Base-by-base conservation (phyloP, 2,113 vertebrate genomes). In the Datnioides undecimradiatus region DNA sequence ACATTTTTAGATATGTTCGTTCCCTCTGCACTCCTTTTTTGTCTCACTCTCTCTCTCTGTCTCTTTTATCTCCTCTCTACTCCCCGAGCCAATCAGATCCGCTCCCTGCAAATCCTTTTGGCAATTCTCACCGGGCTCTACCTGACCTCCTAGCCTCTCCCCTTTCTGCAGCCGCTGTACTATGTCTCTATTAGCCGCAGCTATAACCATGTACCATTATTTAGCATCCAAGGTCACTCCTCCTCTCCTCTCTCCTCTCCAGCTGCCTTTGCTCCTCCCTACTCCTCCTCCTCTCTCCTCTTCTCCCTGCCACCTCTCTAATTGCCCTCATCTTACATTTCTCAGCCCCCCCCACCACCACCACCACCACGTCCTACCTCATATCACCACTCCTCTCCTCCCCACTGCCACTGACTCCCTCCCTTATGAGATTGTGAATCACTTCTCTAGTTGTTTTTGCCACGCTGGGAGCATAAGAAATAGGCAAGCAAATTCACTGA, bases 141-240 rank as follows among this genome's bases (percentile, higher is more conserved):
- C 46, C 65, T 83, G 74, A 85, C 82, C 87, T 72, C 74, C 62
- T 25, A 34, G 71, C 62, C 75, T 73, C 71, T 73, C 63, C 63
- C 19, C 46, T 62, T 62, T 79, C 78, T 13, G 2, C 64, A 33
- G 31, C 66, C 63, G 62, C 48, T 75, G 62, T 62, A 48, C 79
- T 87, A 64, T 21, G 67, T 91, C 83, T 92, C 81, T 83, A 90
- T 93, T 91, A 92, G 85, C 78, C 76, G 25, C 55, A 57, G 84
- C 80, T 82, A 73, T 87, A 87, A 85, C 83, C 70, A n/a, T 54
- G 72, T 81, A 73, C 84, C 76, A 62, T 74, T 85, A 85, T 89
- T 86, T 79, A 88, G 76, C 84, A 73, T 62, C 85, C 85, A 91
- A 92, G 91, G 91, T 93, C 88, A 86, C 67, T 72, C 70, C 38